Percentiles rank a stretch among this genome's conserved stretches.
Evolutionary conservation across 2,888 invertebrate species (phyloP).

Genomic region (Lypha dubia): DNA sequence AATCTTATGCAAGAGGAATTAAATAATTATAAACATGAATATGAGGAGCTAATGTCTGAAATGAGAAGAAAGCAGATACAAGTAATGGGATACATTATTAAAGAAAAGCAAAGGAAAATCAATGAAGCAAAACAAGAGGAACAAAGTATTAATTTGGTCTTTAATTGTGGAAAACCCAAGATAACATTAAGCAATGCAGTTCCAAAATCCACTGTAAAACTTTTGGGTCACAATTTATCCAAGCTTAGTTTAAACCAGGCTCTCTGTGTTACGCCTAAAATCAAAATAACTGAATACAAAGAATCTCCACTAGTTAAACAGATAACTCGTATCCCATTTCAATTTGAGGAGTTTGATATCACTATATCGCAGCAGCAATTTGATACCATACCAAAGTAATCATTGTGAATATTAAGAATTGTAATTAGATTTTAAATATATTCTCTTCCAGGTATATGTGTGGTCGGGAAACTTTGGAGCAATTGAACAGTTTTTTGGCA

Average conservation of each 20-base stretch:
- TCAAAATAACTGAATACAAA: slow-evolving; percentile 75
- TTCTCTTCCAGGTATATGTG: slow-evolving; percentile 75
- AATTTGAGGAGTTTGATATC: slow-evolving; percentile 77
- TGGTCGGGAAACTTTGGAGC: slow-evolving; percentile 77
- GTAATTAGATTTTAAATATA: background rate
- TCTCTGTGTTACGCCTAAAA: slow-evolving; percentile 70
- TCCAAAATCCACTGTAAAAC: slow-evolving; percentile 18
- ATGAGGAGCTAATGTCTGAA: slow-evolving; percentile 72
- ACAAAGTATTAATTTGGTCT: slow-evolving; percentile 17
- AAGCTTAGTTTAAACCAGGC: slow-evolving; percentile 47
- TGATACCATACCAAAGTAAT: slow-evolving; percentile 77
- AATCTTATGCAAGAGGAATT: slow-evolving; percentile 72
- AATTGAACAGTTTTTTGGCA: slow-evolving; percentile 76
- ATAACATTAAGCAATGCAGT: background rate
- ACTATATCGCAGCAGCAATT: slow-evolving; percentile 74
- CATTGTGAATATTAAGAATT: background rate
- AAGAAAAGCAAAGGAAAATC: slow-evolving; percentile 65
- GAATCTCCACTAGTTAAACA: slow-evolving; percentile 76
- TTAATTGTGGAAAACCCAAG: slow-evolving; percentile 27
- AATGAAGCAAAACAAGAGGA: slow-evolving; percentile 40
- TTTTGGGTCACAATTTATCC: slow-evolving; percentile 39
- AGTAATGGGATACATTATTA: slow-evolving; percentile 66
- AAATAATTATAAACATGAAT: slow-evolving; percentile 64
- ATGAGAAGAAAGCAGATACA: slow-evolving; percentile 74
- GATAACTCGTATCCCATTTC: slow-evolving; percentile 73